Evolutionary conservation across 2,888 invertebrate species (phyloP).

Genomic region (Sepioteuthis lessoniana): DNA sequence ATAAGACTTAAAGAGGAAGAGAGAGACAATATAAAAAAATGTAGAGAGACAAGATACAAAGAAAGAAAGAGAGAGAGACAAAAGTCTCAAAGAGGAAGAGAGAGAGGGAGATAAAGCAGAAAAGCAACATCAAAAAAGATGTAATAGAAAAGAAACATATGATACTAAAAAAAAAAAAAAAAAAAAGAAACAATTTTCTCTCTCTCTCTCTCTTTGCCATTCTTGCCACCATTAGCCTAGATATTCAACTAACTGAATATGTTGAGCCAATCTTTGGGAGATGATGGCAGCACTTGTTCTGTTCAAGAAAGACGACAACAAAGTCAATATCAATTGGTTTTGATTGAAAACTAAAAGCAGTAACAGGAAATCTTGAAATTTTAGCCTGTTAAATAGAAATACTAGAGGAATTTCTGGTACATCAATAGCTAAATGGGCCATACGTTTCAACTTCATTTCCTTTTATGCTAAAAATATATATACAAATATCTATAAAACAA

Average conservation of each 20-base stretch:
- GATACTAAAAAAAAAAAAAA: too few relatives aligned
- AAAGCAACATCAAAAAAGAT: too few relatives aligned
- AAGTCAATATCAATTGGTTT: background rate
- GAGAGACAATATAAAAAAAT: background rate
- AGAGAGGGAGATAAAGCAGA: background rate
- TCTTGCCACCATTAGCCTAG: background rate
- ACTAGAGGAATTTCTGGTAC: background rate
- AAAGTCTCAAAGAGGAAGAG: background rate
- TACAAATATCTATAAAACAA: background rate
- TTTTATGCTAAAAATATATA: background rate
- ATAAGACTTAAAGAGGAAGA: conserved; percentile 38
- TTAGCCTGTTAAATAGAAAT: background rate
- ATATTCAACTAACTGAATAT: background rate
- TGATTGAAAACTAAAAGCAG: background rate
- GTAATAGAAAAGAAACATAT: too few relatives aligned
- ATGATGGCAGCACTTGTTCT: background rate
- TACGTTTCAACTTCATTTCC: background rate
- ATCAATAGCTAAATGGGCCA: background rate
- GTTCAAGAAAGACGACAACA: background rate
- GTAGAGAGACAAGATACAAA: background rate
- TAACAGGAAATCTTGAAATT: background rate
- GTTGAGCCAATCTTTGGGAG: background rate
- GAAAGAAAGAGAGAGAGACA: background rate
- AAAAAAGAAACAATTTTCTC: background rate
- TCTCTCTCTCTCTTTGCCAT: background rate